Percentiles rank a stretch among this genome's conserved stretches.
phyloP scores from a whole-genome alignment of 2,797 vertebrate genomes.

The Falco peregrinus region DNA sequence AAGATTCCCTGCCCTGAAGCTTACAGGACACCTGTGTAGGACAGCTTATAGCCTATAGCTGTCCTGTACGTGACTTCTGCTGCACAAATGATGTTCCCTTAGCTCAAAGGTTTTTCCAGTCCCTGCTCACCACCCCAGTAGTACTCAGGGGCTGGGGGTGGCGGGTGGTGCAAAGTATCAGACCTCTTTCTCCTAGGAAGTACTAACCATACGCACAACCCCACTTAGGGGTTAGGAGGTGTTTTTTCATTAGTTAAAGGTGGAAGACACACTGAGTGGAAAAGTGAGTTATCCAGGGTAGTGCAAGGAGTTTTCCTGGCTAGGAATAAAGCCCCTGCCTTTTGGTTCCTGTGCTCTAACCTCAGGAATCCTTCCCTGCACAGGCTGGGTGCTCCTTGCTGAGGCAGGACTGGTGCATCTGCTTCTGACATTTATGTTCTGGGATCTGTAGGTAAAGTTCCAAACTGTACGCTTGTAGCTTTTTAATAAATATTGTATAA shows the following conservation, averaged over 20 bases:
- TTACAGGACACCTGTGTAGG: neutral
- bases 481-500: neutral
- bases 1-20: neutral
- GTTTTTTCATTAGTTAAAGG: neutral
- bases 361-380: neutral
- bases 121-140: neutral
- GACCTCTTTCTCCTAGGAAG: neutral
- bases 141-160: neutral
- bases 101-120: neutral
- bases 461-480: neutral
- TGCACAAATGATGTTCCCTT: neutral
- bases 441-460: neutral
- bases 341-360: neutral
- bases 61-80: neutral
- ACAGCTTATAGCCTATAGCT: neutral
- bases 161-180: neutral
- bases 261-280: neutral
- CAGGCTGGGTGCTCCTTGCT: neutral
- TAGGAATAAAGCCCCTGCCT: neutral
- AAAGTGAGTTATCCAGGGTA: neutral
- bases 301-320: neutral
- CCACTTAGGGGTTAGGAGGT: neutral
- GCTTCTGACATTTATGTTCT: neutral
- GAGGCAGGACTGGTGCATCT: neutral
- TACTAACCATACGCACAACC: neutral